Evolutionary conservation across 2,888 invertebrate genomes (phyloP).

Genomic region (Charanyca ferruginea): DNA sequence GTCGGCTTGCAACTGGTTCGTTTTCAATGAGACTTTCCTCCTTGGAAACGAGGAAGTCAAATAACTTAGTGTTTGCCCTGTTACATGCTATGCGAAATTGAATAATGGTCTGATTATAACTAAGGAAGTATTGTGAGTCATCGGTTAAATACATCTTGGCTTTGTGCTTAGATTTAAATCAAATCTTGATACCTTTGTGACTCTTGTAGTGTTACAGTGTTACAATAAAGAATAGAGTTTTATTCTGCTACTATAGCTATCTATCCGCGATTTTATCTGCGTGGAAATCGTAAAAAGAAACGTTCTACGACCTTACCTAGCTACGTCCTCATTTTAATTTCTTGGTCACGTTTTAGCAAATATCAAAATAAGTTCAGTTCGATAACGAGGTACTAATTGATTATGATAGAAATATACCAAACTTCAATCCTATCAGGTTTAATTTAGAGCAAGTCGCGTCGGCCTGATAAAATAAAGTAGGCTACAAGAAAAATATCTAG

Average conservation of each 20-base stretch:
- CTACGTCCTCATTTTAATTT: constrained; percentile 30
- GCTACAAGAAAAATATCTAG: constrained; percentile 17
- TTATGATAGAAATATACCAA: constrained; percentile 24
- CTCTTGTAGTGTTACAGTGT: background rate
- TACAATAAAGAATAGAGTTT: too few relatives aligned
- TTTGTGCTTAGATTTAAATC: constrained; percentile 30
- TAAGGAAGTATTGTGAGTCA: constrained; percentile 51
- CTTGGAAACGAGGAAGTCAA: constrained; percentile 53
- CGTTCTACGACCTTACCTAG: background rate
- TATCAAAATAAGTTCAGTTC: constrained; percentile 25
- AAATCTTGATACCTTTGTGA: constrained; percentile 8
- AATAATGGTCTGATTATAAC: constrained; percentile 46
- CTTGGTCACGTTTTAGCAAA: constrained; percentile 21
- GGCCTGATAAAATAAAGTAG: constrained; percentile 14
- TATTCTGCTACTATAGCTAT: background rate
- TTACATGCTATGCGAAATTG: constrained; percentile 34
- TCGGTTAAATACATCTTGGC: constrained; percentile 29
- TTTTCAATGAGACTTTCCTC: constrained; percentile 51
- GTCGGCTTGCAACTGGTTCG: constrained; percentile 39
- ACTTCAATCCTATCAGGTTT: constrained; percentile 18
- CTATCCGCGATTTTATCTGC: too few relatives aligned
- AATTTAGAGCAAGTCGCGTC: constrained; percentile 31
- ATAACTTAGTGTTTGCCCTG: constrained; percentile 33
- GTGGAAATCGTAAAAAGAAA: background rate
- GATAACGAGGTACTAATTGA: constrained; percentile 35